Evolutionary conservation across 2,888 invertebrate species (phyloP), one percentile per base, ranked within the genome.

Genomic region (Empis stercorea): DNA sequence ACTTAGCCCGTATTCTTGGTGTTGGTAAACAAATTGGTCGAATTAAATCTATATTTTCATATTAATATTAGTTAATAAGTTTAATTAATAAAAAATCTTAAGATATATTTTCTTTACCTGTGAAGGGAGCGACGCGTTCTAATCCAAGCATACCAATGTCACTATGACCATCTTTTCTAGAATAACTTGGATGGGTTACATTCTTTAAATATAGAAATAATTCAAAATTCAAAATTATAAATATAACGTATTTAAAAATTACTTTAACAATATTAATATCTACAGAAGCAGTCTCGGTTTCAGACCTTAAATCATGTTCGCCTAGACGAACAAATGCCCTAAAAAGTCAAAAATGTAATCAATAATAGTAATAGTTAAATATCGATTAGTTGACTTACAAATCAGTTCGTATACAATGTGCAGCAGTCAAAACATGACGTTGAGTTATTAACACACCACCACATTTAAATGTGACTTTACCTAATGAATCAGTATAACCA

Each of bases 121-220:
- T 71, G 49, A 78, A 79, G 2, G 66, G 55, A 0, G 80, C 76
- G 2, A 78, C 73, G 1, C 65, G 59, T 4, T 72, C 68, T 44
- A 89, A 65, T 48, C 76, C 75, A 0, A 93, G 63, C 2, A 94
- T 62, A 0, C 84, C 91, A 48, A 94, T 82, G 62, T 94, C 93
- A 57, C 84, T 83, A 41, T 76, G 77, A 56, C 75, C 81, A 17
- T 74, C 64, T 1, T 50, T 48, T 2, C 48, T 40, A 43, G 57
- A 60, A 32, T 69, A 68, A 1, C 56, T 30, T 0, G 64, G 56
- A 58, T 69, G 61, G 4, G 47, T 15, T 10, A 54, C 56, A 13
- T 17, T 50, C 67, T 66, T n/a, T n/a, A 43, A 16, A 44, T 45
- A 37, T 39, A 10, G 13, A n/a, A n/a, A 7, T 30, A 10, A 42